Evolutionary conservation across 2,888 invertebrate genomes (phyloP).

Genomic region (Meiosimyza decipiens): DNA sequence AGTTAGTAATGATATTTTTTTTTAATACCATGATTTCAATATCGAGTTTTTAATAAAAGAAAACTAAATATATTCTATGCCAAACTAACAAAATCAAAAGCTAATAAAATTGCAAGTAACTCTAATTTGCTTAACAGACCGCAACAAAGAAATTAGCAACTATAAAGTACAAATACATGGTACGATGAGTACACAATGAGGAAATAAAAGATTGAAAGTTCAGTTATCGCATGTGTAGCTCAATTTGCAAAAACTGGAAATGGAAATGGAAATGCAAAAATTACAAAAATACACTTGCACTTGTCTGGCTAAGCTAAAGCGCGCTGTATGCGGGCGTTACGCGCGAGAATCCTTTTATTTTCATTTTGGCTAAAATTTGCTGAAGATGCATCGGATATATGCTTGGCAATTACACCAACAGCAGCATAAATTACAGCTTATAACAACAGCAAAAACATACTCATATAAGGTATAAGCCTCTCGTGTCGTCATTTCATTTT

Average conservation of each 20-base stretch:
- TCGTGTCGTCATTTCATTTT: too few relatives aligned
- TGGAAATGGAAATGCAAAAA: constrained; percentile 38
- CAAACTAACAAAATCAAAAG: too few relatives aligned
- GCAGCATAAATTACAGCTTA: not conserved
- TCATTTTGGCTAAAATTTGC: constrained; percentile 8
- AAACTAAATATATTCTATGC: too few relatives aligned
- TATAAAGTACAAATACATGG: constrained; percentile 10
- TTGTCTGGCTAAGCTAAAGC: not conserved
- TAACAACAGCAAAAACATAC: not conserved
- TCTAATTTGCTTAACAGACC: too few relatives aligned
- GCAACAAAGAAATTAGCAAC: too few relatives aligned
- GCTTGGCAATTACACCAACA: not conserved
- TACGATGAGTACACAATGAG: not conserved
- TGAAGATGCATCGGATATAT: constrained; percentile 11
- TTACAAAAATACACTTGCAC: constrained; percentile 24
- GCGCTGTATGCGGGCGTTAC: not conserved
- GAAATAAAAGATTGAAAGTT: not conserved
- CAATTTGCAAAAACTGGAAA: constrained; percentile 38
- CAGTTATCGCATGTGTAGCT: not conserved
- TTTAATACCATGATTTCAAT: too few relatives aligned
- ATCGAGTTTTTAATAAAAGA: too few relatives aligned
- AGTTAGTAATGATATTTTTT: too few relatives aligned
- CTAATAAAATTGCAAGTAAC: too few relatives aligned
- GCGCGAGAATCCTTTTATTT: not conserved
- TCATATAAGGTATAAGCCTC: too few relatives aligned